These are phyloP conservation scores for Apis florea DNA, from an alignment of 1,140 invertebrate genomes.

Conservation along the genomic window DNA sequence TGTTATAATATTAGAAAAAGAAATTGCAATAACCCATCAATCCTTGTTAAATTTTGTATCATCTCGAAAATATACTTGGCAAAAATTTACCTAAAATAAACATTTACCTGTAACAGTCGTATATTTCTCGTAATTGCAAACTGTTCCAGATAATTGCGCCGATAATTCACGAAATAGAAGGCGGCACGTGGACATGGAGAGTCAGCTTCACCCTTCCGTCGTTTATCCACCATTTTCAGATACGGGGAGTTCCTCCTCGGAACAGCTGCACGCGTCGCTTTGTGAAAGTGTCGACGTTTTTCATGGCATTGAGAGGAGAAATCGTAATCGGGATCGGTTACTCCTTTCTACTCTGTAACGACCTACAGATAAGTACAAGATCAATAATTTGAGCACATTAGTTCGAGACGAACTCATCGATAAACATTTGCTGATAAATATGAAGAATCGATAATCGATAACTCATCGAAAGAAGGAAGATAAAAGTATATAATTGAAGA, in stretches of 20 bases:
- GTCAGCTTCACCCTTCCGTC: conserved; percentile 9
- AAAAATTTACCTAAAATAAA: too few species aligned
- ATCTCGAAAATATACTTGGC: too few species aligned
- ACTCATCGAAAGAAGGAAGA: not conserved
- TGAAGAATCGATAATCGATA: not conserved
- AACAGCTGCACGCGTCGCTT: conserved; percentile 54
- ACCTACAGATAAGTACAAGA: not conserved
- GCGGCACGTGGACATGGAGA: not conserved
- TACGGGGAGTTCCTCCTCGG: conserved; percentile 50
- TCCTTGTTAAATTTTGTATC: too few species aligned
- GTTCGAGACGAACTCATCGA: not conserved
- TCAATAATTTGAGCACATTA: conserved; percentile 11
- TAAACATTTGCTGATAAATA: not conserved
- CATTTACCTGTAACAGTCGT: too few species aligned
- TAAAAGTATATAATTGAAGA: not conserved
- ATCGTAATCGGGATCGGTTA: conserved; percentile 52
- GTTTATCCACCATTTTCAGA: conserved; percentile 38
- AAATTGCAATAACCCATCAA: too few species aligned
- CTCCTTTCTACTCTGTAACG: conserved; percentile 29
- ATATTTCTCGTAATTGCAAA: not conserved
- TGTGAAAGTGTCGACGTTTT: conserved; percentile 64
- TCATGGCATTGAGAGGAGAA: conserved; percentile 59
- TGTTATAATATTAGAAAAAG: too few species aligned
- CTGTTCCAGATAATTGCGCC: not conserved
- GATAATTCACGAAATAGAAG: not conserved